Percentiles rank a stretch among this genome's conserved stretches.
phyloP scores from a whole-genome alignment of 2,797 vertebrate genomes.

The Nannoperca australis region DNA sequence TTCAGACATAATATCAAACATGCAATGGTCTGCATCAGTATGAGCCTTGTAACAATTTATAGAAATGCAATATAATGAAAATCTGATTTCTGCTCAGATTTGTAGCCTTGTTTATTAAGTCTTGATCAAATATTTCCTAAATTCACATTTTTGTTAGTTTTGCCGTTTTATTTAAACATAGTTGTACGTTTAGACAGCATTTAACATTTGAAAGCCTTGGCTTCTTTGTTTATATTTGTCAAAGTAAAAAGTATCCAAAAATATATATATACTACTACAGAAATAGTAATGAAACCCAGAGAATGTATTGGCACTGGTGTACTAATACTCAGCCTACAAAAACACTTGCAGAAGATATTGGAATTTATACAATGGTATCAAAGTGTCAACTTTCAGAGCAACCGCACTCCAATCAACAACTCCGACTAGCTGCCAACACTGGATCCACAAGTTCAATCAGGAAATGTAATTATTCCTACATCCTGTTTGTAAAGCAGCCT shows the following conservation, averaged over 20 bases:
- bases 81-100: neutral
- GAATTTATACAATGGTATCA: too few relatives aligned
- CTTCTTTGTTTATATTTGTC: neutral
- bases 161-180: neutral
- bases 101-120: neutral
- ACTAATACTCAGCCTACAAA: neutral
- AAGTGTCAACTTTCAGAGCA: neutral
- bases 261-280: too few relatives aligned
- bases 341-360: too few relatives aligned
- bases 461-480: too few relatives aligned
- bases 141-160: neutral
- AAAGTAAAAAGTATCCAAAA: neutral
- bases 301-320: neutral
- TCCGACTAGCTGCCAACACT: too few relatives aligned
- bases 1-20: neutral
- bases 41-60: neutral
- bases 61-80: neutral
- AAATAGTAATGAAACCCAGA: neutral
- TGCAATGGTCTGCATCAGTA: neutral
- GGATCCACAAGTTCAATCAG: too few relatives aligned
- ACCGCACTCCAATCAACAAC: neutral
- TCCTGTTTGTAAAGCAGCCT: too few relatives aligned
- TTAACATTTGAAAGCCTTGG: neutral
- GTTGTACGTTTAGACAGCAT: neutral
- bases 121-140: neutral